Base-by-base conservation (phyloP, 2,113 vertebrate genomes). In the Coregonus clupeaformis region DNA sequence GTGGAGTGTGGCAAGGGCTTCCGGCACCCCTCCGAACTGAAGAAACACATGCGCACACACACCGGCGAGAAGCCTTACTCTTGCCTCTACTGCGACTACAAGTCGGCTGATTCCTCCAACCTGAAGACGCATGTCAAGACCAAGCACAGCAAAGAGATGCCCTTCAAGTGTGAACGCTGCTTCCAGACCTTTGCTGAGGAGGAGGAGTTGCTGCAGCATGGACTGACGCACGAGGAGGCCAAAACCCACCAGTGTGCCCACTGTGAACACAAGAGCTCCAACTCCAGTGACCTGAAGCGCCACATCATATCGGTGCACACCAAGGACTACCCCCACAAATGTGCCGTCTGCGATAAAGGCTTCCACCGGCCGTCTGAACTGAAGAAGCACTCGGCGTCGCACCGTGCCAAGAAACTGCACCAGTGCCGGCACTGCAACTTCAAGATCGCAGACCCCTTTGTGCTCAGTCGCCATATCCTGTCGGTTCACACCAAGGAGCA, bases 401-500 rank as follows among this genome's bases (percentile, higher is more conserved):
- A 99, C 89, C 96, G 95, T 89, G 94, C 96, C 84, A 98, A 97
- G 96, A 99, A 98, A 87, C 91, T 97, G 86, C 98, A 99, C 85
- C 98, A 99, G 3, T 99, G 98, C 92, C 95, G 98, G 84, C 98
- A 99, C 93, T 99, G 98, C 94, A 97, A 96, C 93, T 99, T 98
- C 86, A 97, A 97, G 91, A 99, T 96, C 59, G 95, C 97, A 24
- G 97, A 99, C 80, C 98, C 98, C 0, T 99, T 99, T 88, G 94
- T 98, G 79, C 94, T 99, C 77, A 99, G 97, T 87, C 96, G 97
- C 84, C 98, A 99, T 91, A 99, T 99, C 89, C 94, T 99, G 78
- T 99, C 98, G 24, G 97, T 99, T 69, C 97, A 99, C 92, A 99
- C 97, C 63, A 99, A 99, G 84, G 98, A 99, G 91, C 95, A 95